A percentile compares a stretch with the other conserved stretches of the same genome.
Conservation (phyloP, 2,888 invertebrate genomes). For the Callyntrura guangdongensis region DNA sequence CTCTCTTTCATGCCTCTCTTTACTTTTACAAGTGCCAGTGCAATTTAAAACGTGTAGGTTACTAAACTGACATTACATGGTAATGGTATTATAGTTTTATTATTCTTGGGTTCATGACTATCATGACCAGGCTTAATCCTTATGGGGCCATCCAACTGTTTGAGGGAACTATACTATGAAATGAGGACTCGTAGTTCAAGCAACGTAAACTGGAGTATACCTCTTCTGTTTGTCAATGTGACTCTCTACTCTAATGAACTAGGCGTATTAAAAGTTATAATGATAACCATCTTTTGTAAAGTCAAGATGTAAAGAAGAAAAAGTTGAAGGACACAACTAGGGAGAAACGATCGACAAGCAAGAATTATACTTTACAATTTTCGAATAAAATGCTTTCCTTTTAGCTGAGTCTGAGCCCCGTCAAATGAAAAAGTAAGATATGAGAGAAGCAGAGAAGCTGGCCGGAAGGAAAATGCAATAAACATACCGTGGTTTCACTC, state of each 20-base stretch:
- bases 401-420: neutral
- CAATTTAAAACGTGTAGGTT: too few species aligned
- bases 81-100: too few species aligned
- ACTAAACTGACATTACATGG: too few species aligned
- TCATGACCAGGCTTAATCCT: neutral
- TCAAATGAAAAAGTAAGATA: neutral
- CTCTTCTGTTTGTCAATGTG: too few species aligned
- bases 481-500: slow-evolving; percentile 1
- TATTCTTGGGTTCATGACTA: too few species aligned
- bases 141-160: too few species aligned
- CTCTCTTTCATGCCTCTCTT: too few species aligned
- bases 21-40: too few species aligned
- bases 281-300: slow-evolving; percentile 1
- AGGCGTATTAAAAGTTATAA: neutral
- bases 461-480: slow-evolving; percentile 50
- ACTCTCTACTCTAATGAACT: too few species aligned
- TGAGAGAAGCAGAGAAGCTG: slow-evolving; percentile 1
- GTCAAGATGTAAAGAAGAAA: neutral
- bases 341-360: slow-evolving; percentile 13
- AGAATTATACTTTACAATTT: slow-evolving; percentile 33
- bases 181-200: too few species aligned
- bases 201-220: too few species aligned
- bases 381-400: slow-evolving; percentile 10
- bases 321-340: slow-evolving; percentile 54
- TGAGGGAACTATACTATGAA: too few species aligned